phyloP scores from a whole-genome alignment of 2,888 invertebrate species.

The Ennomos fuscantarius region DNA sequence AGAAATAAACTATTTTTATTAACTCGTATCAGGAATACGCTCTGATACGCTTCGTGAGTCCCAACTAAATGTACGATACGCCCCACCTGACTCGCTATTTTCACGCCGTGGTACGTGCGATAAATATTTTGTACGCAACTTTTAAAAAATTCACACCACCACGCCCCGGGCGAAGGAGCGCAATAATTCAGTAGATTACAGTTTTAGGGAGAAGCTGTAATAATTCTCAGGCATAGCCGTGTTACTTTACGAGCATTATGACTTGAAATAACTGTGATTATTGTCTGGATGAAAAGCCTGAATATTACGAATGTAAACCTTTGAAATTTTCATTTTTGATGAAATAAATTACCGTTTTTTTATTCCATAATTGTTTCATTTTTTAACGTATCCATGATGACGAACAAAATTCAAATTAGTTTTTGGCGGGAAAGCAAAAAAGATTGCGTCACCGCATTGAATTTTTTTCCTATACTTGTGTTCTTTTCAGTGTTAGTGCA shows the following conservation, averaged over 20 bases:
- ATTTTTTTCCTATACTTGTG: too few relatives aligned
- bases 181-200: constrained; percentile 33
- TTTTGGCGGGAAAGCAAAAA: too few relatives aligned
- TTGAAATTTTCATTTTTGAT: too few relatives aligned
- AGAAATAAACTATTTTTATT: too few relatives aligned
- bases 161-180: constrained; percentile 15
- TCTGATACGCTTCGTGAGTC: constrained; percentile 2
- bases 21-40: neutral
- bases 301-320: constrained; percentile 3
- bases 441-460: too few relatives aligned
- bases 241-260: constrained; percentile 20
- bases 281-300: constrained; percentile 8
- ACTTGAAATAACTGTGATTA: constrained; percentile 23
- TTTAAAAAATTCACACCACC: constrained; percentile 44
- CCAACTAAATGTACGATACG: neutral
- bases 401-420: too few relatives aligned
- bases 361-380: too few relatives aligned
- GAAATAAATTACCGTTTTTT: too few relatives aligned
- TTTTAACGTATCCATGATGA: too few relatives aligned
- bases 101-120: constrained; percentile 25
- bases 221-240: constrained; percentile 18
- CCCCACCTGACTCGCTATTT: constrained; percentile 21
- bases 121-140: constrained; percentile 45
- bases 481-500: too few relatives aligned
- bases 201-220: constrained; percentile 17